Evolutionary conservation across 1,140 invertebrate species (phyloP).

Genomic region (Zaprionus ornatus): DNA sequence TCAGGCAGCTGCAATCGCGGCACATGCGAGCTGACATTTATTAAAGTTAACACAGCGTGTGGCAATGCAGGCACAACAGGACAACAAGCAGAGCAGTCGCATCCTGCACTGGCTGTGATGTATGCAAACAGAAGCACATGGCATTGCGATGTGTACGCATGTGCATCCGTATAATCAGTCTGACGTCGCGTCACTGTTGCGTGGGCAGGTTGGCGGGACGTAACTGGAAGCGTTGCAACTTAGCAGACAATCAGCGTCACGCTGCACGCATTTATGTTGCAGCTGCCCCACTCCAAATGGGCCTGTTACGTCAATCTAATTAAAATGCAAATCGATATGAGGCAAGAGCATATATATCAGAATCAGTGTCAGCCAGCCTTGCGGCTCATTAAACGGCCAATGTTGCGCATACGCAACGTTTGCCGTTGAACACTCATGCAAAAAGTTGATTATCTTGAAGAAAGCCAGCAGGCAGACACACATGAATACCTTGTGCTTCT

Average conservation of each 20-base stretch:
- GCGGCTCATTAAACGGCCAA: slow-evolving; percentile 22
- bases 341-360: not conserved
- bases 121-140: not conserved
- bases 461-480: not conserved
- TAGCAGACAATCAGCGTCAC: not conserved
- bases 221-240: not conserved
- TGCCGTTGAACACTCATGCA: slow-evolving; percentile 16
- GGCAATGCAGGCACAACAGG: not conserved
- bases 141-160: not conserved
- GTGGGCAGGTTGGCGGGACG: not conserved
- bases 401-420: slow-evolving; percentile 34
- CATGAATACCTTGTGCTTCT: not conserved
- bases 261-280: not conserved
- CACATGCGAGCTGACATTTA: slow-evolving; percentile 7
- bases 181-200: not conserved
- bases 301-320: slow-evolving; percentile 4
- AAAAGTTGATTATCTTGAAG: slow-evolving; percentile 52
- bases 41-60: slow-evolving; percentile 3
- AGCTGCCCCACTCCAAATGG: not conserved
- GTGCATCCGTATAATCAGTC: not conserved
- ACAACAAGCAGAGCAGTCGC: not conserved
- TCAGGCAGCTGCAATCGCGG: slow-evolving; percentile 24
- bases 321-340: slow-evolving; percentile 16
- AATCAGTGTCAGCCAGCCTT: not conserved
- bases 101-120: not conserved